Evolutionary conservation across 2,113 vertebrate genomes (phyloP).

Genomic region (Etia nguti): DNA sequence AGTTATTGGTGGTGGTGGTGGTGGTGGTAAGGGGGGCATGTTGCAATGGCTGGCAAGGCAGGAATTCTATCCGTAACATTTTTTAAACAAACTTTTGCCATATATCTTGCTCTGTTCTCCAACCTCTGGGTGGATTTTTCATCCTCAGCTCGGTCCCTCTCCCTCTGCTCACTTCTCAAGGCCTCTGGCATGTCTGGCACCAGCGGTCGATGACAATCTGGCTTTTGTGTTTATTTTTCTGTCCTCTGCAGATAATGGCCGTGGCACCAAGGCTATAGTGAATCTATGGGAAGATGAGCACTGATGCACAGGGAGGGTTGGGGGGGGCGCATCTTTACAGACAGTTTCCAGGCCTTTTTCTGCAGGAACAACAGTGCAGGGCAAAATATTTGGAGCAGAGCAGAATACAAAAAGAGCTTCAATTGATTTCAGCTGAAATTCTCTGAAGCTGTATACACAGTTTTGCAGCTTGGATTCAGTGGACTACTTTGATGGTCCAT

Average conservation of each 20-base stretch:
- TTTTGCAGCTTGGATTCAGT: not conserved
- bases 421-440: not conserved
- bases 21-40: not conserved
- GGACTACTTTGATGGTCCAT: not conserved
- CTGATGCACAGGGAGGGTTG: not conserved
- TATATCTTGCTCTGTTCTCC: not conserved
- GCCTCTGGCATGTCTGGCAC: constrained; percentile 14
- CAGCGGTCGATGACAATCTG: constrained; percentile 35
- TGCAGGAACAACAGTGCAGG: not conserved
- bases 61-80: not conserved
- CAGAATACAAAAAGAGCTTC: not conserved
- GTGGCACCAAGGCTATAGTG: not conserved
- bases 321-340: not conserved
- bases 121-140: not conserved
- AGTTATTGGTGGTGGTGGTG: not conserved
- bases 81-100: constrained; percentile 22
- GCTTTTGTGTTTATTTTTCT: constrained; percentile 46
- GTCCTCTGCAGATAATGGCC: constrained; percentile 38
- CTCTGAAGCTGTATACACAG: not conserved
- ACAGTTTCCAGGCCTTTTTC: not conserved
- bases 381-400: not conserved
- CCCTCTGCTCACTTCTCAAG: not conserved
- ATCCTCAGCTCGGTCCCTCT: not conserved
- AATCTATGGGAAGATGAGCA: constrained; percentile 12
- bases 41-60: not conserved